Percentiles rank a stretch among this genome's conserved stretches.
These are phyloP conservation scores for Drosophila cognata DNA, from an alignment of 2,888 invertebrate species.

Conservation along the genomic window DNA sequence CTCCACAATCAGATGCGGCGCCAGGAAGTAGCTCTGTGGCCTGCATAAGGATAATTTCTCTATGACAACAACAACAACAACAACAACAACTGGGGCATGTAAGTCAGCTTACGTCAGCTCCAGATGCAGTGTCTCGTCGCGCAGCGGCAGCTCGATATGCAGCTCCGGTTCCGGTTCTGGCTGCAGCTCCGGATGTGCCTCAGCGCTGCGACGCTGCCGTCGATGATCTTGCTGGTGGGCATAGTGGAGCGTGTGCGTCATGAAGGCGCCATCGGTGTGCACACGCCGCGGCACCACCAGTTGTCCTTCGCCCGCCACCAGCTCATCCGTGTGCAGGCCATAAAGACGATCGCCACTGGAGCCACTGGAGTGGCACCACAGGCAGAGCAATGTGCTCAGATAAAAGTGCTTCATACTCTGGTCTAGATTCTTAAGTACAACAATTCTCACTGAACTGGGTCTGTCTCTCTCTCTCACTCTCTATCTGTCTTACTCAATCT, in stretches of 20 bases:
- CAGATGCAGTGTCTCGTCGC: slow-evolving; percentile 83
- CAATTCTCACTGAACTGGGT: not conserved
- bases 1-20: slow-evolving; percentile 90
- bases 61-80: not conserved
- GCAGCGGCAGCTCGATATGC: slow-evolving; percentile 62
- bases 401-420: slow-evolving; percentile 46
- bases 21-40: slow-evolving; percentile 89
- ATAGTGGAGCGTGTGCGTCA: slow-evolving; percentile 82
- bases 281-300: slow-evolving; percentile 84
- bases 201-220: slow-evolving; percentile 62
- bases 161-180: slow-evolving; percentile 47
- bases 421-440: slow-evolving; percentile 4
- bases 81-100: not conserved
- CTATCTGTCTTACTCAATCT: not conserved
- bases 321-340: slow-evolving; percentile 83
- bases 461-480: slow-evolving; percentile 4
- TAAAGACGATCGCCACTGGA: slow-evolving; percentile 29
- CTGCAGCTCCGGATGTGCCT: not conserved
- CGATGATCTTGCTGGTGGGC: slow-evolving; percentile 78
- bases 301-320: slow-evolving; percentile 75
- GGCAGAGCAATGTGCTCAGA: slow-evolving; percentile 65
- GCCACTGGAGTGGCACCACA: slow-evolving; percentile 61
- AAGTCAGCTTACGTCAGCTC: slow-evolving; percentile 83
- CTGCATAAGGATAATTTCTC: slow-evolving; percentile 81
- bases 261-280: slow-evolving; percentile 79